Evolutionary conservation across 1,140 invertebrate genomes (phyloP).

Genomic region (Drosophila tropicalis): DNA sequence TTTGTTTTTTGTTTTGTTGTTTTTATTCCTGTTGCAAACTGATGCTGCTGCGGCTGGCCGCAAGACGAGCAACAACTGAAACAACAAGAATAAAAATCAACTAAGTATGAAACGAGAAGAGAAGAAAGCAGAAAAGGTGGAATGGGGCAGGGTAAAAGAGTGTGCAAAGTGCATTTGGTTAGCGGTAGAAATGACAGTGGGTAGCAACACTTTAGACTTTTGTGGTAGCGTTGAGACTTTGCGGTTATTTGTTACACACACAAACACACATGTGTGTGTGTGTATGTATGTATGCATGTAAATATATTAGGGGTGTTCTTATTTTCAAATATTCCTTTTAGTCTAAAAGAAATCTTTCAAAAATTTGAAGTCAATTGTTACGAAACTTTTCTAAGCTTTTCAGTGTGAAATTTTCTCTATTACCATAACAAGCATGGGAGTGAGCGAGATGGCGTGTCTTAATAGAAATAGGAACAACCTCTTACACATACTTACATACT

Average conservation of each 20-base stretch:
- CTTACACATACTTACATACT: too few species aligned
- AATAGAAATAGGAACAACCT: too few species aligned
- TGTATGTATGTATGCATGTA: not conserved
- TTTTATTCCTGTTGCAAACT: too few species aligned
- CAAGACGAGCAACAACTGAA: conserved; percentile 11
- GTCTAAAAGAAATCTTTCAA: too few species aligned
- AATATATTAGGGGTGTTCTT: too few species aligned
- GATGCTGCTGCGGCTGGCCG: not conserved
- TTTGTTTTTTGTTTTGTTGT: too few species aligned
- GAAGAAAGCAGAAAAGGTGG: not conserved
- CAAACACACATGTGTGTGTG: not conserved
- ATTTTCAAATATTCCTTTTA: too few species aligned
- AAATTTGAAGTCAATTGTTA: too few species aligned
- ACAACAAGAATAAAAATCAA: conserved; percentile 14
- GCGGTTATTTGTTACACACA: conserved; percentile 50
- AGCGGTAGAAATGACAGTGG: conserved; percentile 28
- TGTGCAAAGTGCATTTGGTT: conserved; percentile 65
- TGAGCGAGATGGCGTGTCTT: too few species aligned
- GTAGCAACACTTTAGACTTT: conserved; percentile 66
- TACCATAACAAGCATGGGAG: too few species aligned
- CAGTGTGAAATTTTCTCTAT: too few species aligned
- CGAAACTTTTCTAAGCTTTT: too few species aligned
- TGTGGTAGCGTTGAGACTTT: conserved; percentile 61
- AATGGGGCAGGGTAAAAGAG: conserved; percentile 7
- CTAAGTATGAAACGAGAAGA: not conserved